Base-by-base conservation (phyloP, 2,888 invertebrate species). In the Eustalomyia histrio region DNA sequence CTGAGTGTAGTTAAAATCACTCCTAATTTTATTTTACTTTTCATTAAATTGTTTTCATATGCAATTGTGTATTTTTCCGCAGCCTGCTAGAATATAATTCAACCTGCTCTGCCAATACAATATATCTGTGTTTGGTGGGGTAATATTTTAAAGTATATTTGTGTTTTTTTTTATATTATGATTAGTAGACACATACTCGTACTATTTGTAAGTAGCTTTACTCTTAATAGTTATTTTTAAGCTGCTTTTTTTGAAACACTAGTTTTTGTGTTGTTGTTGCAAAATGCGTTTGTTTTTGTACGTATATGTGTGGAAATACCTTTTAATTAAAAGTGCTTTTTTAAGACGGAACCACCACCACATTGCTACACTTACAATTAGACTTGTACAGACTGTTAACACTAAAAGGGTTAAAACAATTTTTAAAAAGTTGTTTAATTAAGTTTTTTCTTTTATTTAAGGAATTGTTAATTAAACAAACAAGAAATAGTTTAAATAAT, bases 401-500 rank as follows among this genome's bases (percentile, higher is more conserved):
- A 9, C 39, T 7, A 47, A 39, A 78, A 73, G 68, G 61, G 55
- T 76, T 72, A 65, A 61, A 79, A 53, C 47, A 3, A 43, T 68
- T 61, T 71, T 61, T 61, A n/a, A 63, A 67, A 57, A 47, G 43
- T 75, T 76, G 50, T 68, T 65, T 58, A 10, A 16, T 57, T 35
- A 33, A 33, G 47, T 55, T 61, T 63, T 21, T 63, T 9, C 17
- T 50, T 43, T 64, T 58, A 29, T 52, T 71, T 64, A 58, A 52
- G 43, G 53, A 60, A 43, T 65, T 55, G 53, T 65, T 80, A 76
- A 73, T 69, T 80, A 76, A 76, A 47, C 17, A 16, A 43, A 53
- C 21, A 17, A 50, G 16, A 76, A 80, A 80, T 76, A 29, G 64
- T 69, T 80, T 65, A 76, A 73, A 80, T 80, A 64, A 29, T 29